Base-by-base conservation (phyloP, 2,113 vertebrate species). In the Brienomyrus longianalis region DNA sequence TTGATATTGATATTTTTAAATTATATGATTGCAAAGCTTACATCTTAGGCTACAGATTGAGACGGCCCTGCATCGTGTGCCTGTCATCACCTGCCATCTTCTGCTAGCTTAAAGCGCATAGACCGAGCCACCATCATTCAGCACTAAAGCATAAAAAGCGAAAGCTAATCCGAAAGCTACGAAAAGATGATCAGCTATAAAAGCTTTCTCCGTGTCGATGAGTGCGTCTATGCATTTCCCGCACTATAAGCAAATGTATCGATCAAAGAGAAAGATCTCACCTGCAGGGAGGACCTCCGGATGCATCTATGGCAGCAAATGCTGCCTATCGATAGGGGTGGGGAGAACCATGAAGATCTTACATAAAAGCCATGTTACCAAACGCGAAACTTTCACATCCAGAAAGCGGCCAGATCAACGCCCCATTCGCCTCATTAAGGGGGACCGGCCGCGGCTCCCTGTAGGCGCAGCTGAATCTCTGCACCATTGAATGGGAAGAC, bases 331-430 rank as follows among this genome's bases (percentile, higher is more conserved):
- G 27, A 89, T 51, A 89, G 70, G 83, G 43, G 23, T 52, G 27
- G 21, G n/a, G 23, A 35, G 4, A 45, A 15, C 8, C 43, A 21
- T 52, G 45, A 31, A 90, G 23, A 87, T 23, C 31, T 51, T 19
- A 5, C 23, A 86, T 47, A 5, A 91, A 93, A 93, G 94, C 94
- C 95, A 54, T 52, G 94, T 56, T 92, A 94, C 91, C 90, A 94
- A 95, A 91, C 92, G 92, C 95, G 93, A 92, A 95, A 95, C 92
- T 70, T 59, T 87, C 86, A 87, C 89, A 56, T 89, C 89, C 59
- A 51, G 83, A 86, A 90, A 89, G 92, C 62, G 45, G 93, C 93
- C 94, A 94, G 21, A 43, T 92, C 89, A 90, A 92, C 90, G 92
- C 92, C 88, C 90, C 92, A 92, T 93, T 92, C 88, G 59, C 50